Conservation (phyloP, 2,113 vertebrate genomes). For the Perca schrenkii region DNA sequence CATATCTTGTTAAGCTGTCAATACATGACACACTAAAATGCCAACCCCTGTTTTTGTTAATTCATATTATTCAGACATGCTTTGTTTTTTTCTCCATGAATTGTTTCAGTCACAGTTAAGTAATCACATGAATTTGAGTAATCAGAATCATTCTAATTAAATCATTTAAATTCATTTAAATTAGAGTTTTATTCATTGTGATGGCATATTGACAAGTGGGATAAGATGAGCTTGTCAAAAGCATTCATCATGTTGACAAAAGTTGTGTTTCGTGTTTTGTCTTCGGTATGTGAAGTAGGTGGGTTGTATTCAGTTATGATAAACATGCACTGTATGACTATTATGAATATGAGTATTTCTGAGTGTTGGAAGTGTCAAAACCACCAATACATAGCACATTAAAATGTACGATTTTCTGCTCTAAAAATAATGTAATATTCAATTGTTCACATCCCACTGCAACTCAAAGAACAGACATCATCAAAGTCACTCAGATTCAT, state of each 20-base stretch:
- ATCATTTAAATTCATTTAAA: background rate
- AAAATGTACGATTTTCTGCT: constrained; percentile 16
- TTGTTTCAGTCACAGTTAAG: background rate
- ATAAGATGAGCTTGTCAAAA: background rate
- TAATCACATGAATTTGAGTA: background rate
- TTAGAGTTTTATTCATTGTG: background rate
- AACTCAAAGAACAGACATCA: background rate
- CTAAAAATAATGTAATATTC: background rate
- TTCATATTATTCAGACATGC: background rate
- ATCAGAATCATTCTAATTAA: background rate
- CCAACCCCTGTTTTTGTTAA: background rate
- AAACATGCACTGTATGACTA: background rate
- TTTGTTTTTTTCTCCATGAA: background rate
- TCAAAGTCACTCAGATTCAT: background rate
- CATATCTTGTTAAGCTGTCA: background rate
- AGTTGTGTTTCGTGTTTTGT: background rate
- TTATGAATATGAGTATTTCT: background rate
- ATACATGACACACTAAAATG: background rate
- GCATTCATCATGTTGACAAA: background rate
- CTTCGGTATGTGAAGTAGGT: background rate
- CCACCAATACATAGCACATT: background rate
- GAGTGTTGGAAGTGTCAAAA: background rate
- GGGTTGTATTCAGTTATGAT: constrained; percentile 13
- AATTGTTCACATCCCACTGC: background rate
- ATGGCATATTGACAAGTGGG: background rate